phyloP scores from a whole-genome alignment of 2,888 invertebrate genomes.

The Conomelus anceps region DNA sequence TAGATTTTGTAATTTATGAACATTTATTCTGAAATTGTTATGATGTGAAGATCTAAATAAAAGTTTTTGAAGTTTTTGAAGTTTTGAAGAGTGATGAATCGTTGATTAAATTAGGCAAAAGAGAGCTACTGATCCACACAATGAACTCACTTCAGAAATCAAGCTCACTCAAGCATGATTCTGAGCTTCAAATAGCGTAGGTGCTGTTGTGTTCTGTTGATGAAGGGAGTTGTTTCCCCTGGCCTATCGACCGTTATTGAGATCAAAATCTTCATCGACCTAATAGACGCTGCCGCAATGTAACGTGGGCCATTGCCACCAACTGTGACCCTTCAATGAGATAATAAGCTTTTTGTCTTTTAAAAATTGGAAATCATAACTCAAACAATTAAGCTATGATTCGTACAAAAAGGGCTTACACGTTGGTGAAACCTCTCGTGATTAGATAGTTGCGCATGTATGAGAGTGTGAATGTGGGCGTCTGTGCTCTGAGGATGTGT shows the following conservation, averaged over 20 bases:
- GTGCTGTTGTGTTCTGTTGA: neutral
- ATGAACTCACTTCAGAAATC: neutral
- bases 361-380: conserved; percentile 6
- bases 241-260: neutral
- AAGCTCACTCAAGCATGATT: neutral
- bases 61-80: no score
- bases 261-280: neutral
- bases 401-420: neutral
- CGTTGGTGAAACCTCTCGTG: neutral
- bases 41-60: no score
- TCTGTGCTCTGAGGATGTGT: neutral
- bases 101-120: neutral
- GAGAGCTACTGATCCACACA: neutral
- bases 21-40: no score
- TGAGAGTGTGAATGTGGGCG: neutral
- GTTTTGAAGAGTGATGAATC: neutral
- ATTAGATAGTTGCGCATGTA: neutral
- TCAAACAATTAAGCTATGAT: conserved; percentile 1
- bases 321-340: conserved; percentile 1
- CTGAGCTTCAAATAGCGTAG: neutral
- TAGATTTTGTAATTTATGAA: no score
- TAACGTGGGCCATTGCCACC: neutral
- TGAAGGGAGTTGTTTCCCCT: neutral
- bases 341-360: neutral
- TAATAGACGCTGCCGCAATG: neutral